These are phyloP conservation scores for Cacoxenus indagator DNA, from an alignment of 2,888 invertebrate species.

Conservation along the genomic window DNA sequence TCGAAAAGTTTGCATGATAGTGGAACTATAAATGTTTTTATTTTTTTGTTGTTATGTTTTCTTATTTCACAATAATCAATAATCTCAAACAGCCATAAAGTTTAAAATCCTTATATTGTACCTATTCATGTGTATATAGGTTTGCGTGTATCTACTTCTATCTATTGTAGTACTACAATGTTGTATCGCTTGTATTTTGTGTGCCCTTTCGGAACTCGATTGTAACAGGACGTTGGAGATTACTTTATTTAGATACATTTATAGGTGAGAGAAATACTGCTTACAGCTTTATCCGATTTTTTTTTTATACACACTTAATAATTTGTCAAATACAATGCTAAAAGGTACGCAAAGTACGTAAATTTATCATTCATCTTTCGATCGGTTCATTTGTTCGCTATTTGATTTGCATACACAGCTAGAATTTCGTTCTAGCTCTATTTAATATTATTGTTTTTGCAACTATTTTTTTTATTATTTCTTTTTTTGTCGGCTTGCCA, in stretches of 20 bases:
- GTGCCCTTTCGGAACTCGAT: constrained; percentile 49
- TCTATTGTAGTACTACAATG: constrained; percentile 22
- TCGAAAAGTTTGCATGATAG: neutral
- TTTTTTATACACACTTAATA: neutral
- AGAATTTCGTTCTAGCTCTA: neutral
- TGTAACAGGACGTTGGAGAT: constrained; percentile 52
- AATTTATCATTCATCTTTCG: neutral
- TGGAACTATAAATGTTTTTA: neutral
- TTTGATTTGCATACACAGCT: constrained; percentile 17
- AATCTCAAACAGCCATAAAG: constrained; percentile 67
- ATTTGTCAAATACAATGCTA: constrained; percentile 41
- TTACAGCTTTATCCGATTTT: neutral
- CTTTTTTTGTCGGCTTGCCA: neutral
- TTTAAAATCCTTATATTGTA: constrained; percentile 60
- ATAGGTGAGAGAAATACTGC: constrained; percentile 20
- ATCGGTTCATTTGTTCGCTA: neutral
- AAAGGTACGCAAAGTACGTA: constrained; percentile 39
- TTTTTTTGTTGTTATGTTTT: neutral
- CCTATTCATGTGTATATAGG: constrained; percentile 48
- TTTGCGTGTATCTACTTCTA: constrained; percentile 20
- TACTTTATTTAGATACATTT: constrained; percentile 28
- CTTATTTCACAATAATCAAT: constrained; percentile 18
- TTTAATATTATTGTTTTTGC: constrained; percentile 16
- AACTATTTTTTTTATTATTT: constrained; percentile 3
- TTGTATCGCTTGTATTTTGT: constrained; percentile 10